A percentile compares a stretch with the other conserved stretches of the same genome.
phyloP scores from a whole-genome alignment of 2,888 invertebrate genomes.

The Bhutanitis thaidina region DNA sequence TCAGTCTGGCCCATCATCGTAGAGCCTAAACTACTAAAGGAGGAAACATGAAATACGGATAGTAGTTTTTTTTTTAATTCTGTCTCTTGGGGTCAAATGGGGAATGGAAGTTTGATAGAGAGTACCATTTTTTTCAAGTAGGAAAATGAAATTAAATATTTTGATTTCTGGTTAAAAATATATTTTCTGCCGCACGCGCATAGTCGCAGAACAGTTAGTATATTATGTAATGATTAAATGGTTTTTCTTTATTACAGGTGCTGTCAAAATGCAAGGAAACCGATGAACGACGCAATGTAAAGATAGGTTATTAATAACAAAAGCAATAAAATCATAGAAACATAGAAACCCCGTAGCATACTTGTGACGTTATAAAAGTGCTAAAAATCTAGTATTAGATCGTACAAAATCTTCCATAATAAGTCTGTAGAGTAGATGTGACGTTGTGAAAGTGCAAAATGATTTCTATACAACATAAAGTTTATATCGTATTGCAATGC shows the following conservation, averaged over 20 bases:
- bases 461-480: constrained; percentile 17
- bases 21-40: too few relatives aligned
- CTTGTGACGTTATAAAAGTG: constrained; percentile 50
- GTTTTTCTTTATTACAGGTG: constrained; percentile 57
- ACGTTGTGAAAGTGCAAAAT: constrained; percentile 23
- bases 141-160: too few relatives aligned
- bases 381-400: constrained; percentile 37
- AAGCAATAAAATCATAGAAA: constrained; percentile 63
- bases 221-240: too few relatives aligned
- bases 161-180: too few relatives aligned
- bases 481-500: constrained; percentile 5
- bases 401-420: constrained; percentile 59
- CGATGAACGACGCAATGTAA: constrained; percentile 37
- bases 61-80: too few relatives aligned
- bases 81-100: too few relatives aligned
- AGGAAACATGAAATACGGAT: too few relatives aligned
- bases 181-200: too few relatives aligned
- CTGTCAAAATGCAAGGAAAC: constrained; percentile 28
- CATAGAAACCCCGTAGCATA: constrained; percentile 62
- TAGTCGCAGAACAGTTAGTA: too few relatives aligned
- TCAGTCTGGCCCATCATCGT: too few relatives aligned
- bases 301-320: constrained; percentile 54
- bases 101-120: too few relatives aligned
- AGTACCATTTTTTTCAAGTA: too few relatives aligned
- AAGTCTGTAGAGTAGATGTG: constrained; percentile 24